Conservation (phyloP, 2,797 vertebrate genomes). For the Apogon talboti region DNA sequence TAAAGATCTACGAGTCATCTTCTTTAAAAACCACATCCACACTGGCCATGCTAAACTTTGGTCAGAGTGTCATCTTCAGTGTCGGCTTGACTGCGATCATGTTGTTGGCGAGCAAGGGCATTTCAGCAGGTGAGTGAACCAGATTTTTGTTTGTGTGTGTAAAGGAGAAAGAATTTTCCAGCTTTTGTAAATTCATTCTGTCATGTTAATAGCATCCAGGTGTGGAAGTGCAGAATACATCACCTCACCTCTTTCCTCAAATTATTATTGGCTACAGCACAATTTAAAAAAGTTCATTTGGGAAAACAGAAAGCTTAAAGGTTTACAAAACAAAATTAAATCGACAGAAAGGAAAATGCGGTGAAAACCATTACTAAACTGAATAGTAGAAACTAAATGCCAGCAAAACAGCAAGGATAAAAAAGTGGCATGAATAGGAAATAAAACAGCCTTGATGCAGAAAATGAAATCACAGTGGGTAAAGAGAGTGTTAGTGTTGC, state of each 20-base stretch:
- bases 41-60: slow-evolving; percentile 96
- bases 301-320: slow-evolving; percentile 30
- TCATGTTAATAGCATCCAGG: slow-evolving; percentile 1
- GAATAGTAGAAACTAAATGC: slow-evolving; percentile 60
- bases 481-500: slow-evolving; percentile 46
- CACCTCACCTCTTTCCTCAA: slow-evolving; percentile 4
- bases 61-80: slow-evolving; percentile 95
- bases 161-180: not conserved
- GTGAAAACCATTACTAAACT: slow-evolving; percentile 54
- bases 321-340: slow-evolving; percentile 51
- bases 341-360: slow-evolving; percentile 42
- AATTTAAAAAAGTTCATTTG: slow-evolving; percentile 21
- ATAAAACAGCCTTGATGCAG: slow-evolving; percentile 63
- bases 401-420: slow-evolving; percentile 66
- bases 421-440: slow-evolving; percentile 63
- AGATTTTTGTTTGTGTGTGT: not conserved
- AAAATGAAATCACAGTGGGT: slow-evolving; percentile 67
- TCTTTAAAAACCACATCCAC: slow-evolving; percentile 96
- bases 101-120: slow-evolving; percentile 95
- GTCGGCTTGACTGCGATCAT: slow-evolving; percentile 93
- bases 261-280: slow-evolving; percentile 28
- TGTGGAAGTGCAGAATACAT: slow-evolving; percentile 9
- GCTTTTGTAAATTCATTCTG: slow-evolving; percentile 2
- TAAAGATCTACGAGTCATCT: slow-evolving; percentile 92
- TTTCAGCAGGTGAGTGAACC: slow-evolving; percentile 88